phyloP scores from a whole-genome alignment of 2,113 vertebrate genomes.

The Leptosomus discolor region DNA sequence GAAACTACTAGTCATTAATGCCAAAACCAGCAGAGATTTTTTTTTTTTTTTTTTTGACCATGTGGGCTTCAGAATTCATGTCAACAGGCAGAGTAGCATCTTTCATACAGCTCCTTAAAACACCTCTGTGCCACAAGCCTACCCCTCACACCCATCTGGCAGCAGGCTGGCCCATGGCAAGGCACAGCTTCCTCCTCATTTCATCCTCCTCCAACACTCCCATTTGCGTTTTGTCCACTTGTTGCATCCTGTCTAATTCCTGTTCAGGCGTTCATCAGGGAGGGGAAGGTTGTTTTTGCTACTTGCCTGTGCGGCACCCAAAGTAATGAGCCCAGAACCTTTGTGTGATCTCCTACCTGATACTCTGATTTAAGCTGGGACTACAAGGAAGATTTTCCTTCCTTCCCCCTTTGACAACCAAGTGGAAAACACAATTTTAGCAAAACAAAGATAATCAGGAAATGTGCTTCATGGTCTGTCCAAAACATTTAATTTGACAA shows the following conservation, averaged over 20 bases:
- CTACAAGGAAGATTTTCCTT: neutral
- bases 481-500: neutral
- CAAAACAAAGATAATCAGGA: neutral
- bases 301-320: slow-evolving; percentile 34
- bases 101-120: neutral
- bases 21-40: neutral
- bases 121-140: neutral
- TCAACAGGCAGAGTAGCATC: slow-evolving; percentile 8
- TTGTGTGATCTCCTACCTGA: slow-evolving; percentile 5
- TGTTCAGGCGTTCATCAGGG: slow-evolving; percentile 30
- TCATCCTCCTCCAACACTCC: slow-evolving; percentile 48
- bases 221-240: slow-evolving; percentile 46
- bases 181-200: slow-evolving; percentile 27
- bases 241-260: slow-evolving; percentile 63
- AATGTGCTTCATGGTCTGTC: neutral
- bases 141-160: slow-evolving; percentile 32
- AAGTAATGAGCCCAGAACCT: slow-evolving; percentile 28
- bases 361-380: neutral
- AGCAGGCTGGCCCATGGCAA: neutral
- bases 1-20: slow-evolving; percentile 11
- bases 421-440: neutral
- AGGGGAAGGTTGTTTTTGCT: slow-evolving; percentile 48
- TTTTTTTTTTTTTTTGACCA: neutral
- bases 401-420: neutral
- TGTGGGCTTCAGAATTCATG: neutral